Evolutionary conservation across 1,140 invertebrate species (phyloP).

Genomic region (Metopolophium dirhodum): DNA sequence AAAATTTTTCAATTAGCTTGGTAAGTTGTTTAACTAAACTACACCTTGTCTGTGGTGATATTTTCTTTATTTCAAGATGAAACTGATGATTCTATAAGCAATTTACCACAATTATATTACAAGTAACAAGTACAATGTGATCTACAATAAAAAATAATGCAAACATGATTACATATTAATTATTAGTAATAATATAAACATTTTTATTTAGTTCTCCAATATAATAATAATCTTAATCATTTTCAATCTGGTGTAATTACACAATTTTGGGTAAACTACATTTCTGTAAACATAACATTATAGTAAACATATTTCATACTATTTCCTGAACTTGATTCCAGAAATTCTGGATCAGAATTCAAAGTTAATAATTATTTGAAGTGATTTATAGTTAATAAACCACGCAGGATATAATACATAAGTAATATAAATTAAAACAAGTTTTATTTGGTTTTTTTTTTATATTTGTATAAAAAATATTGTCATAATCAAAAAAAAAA

Average conservation of each 20-base stretch:
- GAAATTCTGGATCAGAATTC: neutral
- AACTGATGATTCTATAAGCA: neutral
- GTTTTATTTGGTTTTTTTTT: neutral
- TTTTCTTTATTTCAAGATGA: no score
- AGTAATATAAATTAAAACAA: neutral
- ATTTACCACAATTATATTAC: neutral
- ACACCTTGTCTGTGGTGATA: no score
- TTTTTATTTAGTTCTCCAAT: neutral
- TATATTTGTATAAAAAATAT: constrained; percentile 45
- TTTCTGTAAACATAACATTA: neutral
- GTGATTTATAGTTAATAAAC: no score
- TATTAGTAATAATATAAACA: neutral
- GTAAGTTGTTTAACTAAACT: no score
- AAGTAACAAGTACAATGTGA: neutral
- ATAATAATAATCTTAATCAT: neutral
- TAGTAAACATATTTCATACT: neutral
- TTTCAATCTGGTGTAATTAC: neutral
- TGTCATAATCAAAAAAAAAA: constrained; percentile 16
- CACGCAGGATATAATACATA: neutral
- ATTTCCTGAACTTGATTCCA: neutral
- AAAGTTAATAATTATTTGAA: neutral
- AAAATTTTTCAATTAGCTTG: no score
- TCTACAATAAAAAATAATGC: neutral
- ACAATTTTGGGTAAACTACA: neutral
- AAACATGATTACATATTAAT: neutral